Evolutionary conservation across 2,113 vertebrate genomes (phyloP).

Genomic region (Thamnaconus septentrionalis): DNA sequence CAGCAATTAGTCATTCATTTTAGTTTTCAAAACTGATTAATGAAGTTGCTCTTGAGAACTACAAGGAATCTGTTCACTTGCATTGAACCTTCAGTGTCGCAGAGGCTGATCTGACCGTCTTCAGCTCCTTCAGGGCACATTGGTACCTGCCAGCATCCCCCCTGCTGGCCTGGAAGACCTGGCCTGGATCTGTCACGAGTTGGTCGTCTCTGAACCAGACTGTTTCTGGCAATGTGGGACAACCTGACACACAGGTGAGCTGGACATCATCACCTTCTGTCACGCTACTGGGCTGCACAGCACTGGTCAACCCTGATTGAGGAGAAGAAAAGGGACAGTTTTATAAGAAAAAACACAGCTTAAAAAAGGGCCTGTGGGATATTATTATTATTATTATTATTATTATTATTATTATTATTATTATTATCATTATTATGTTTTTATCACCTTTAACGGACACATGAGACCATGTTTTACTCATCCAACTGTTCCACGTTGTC

Average conservation of each 20-base stretch:
- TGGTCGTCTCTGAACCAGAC: constrained; percentile 52
- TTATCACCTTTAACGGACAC: constrained; percentile 47
- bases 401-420: too few relatives aligned
- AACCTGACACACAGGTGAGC: constrained; percentile 36
- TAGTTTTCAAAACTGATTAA: background rate
- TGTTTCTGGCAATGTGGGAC: background rate
- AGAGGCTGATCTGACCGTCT: constrained; percentile 11
- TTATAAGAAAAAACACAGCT: rapidly evolving
- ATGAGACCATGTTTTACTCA: rapidly evolving
- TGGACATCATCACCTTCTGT: constrained; percentile 37
- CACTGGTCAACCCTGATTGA: constrained; percentile 40
- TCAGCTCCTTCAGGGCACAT: constrained; percentile 32
- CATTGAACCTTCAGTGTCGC: constrained; percentile 53
- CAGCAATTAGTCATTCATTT: too few relatives aligned
- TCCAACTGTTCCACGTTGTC: background rate
- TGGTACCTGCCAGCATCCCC: constrained; percentile 50
- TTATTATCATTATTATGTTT: too few relatives aligned
- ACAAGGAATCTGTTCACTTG: constrained; percentile 27
- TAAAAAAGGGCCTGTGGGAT: too few relatives aligned
- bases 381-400: too few relatives aligned
- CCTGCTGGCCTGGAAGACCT: constrained; percentile 19
- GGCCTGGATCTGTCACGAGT: rapidly evolving
- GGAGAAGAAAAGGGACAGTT: background rate
- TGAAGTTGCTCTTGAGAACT: background rate
- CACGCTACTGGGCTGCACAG: constrained; percentile 35